These are phyloP conservation scores for Temnothorax rugatulus DNA, from an alignment of 2,888 invertebrate genomes.

Conservation along the genomic window DNA sequence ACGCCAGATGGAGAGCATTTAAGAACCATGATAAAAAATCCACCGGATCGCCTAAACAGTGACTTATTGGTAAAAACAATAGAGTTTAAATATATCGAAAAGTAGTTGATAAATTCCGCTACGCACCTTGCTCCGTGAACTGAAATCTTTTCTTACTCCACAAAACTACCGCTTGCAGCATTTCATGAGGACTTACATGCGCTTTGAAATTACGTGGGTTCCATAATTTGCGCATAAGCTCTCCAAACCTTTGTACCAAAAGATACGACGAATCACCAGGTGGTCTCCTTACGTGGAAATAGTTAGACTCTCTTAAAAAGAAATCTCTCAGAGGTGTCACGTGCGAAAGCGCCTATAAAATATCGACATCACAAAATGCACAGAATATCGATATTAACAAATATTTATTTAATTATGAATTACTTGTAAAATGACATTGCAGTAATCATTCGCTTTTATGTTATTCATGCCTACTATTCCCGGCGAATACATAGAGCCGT, in stretches of 20 bases:
- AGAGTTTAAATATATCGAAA: neutral
- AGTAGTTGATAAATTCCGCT: constrained; percentile 1
- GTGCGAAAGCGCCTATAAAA: constrained; percentile 95
- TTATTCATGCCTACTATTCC: constrained; percentile 99
- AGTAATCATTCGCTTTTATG: constrained; percentile 99
- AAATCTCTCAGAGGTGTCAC: constrained; percentile 98
- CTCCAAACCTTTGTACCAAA: constrained; percentile 97
- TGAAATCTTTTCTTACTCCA: constrained; percentile 99
- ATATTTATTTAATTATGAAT: constrained; percentile 64
- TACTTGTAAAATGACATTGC: constrained; percentile 98
- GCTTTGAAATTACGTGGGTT: constrained; percentile 99
- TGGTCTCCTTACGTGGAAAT: constrained; percentile 94
- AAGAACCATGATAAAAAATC: constrained; percentile 99
- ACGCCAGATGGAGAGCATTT: constrained; percentile 97
- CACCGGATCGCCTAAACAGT: constrained; percentile 94
- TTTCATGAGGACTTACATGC: constrained; percentile 99
- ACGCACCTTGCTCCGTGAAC: constrained; percentile 97
- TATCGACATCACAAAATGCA: constrained; percentile 43
- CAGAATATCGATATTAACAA: neutral
- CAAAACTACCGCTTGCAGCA: constrained; percentile 99
- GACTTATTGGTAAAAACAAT: neutral
- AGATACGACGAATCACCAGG: constrained; percentile 98
- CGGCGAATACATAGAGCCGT: constrained; percentile 98
- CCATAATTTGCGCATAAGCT: constrained; percentile 98
- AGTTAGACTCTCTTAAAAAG: constrained; percentile 97